Conservation (phyloP, 1,140 invertebrate genomes). For the Lucilia cuprina region DNA sequence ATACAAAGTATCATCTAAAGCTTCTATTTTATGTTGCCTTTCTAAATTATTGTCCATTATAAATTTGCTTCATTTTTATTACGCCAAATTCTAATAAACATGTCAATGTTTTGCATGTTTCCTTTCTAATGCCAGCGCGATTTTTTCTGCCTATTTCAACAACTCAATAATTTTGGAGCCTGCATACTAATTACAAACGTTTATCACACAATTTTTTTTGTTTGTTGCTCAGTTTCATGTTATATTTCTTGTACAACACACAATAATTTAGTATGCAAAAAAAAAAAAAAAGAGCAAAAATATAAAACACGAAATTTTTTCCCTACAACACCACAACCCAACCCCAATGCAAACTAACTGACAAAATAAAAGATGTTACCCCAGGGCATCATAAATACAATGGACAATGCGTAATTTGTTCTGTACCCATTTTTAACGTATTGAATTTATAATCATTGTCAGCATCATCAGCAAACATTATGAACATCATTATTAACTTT, state of each 20-base stretch:
- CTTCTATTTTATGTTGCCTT: background rate
- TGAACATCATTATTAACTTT: no score
- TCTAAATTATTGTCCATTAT: background rate
- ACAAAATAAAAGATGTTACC: constrained; percentile 13
- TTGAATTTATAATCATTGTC: constrained; percentile 1
- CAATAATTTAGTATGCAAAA: background rate
- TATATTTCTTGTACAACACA: background rate
- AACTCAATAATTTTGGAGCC: background rate
- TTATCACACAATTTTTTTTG: background rate
- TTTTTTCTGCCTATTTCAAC: background rate
- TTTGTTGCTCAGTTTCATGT: background rate
- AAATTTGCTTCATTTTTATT: background rate
- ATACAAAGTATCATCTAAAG: no score
- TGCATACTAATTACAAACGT: constrained; percentile 14
- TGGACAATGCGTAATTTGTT: constrained; percentile 17
- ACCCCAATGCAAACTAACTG: background rate
- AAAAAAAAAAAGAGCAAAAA: background rate
- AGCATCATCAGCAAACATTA: no score
- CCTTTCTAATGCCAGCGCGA: background rate
- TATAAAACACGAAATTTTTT: background rate
- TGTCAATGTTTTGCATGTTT: background rate
- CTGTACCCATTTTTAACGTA: background rate
- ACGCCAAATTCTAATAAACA: background rate
- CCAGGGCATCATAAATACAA: constrained; percentile 1
- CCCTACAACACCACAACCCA: background rate